Conservation (phyloP, 2,888 invertebrate species). For the Drosophila mettleri region DNA sequence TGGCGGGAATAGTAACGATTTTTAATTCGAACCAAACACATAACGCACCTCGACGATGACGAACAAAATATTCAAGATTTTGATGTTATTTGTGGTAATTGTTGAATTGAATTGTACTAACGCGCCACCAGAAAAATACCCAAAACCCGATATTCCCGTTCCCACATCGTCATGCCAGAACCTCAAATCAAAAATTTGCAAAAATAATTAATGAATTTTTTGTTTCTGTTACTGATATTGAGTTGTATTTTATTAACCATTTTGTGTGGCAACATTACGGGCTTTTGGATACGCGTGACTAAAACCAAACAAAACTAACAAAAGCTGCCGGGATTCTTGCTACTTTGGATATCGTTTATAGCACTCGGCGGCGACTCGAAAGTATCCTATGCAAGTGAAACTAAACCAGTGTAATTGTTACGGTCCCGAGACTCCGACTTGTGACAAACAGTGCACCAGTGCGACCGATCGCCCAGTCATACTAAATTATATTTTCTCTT, state of each 20-base stretch:
- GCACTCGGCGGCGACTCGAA: constrained; percentile 62
- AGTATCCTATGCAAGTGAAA: constrained; percentile 77
- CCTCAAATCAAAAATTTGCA: constrained; percentile 29
- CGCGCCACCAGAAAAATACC: constrained; percentile 28
- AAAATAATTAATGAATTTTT: constrained; percentile 22
- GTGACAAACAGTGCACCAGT: constrained; percentile 54
- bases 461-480: constrained; percentile 20
- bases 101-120: constrained; percentile 53
- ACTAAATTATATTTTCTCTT: constrained; percentile 23
- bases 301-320: constrained; percentile 56
- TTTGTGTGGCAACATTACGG: constrained; percentile 61
- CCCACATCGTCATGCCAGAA: constrained; percentile 28
- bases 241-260: constrained; percentile 65
- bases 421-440: constrained; percentile 43
- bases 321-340: constrained; percentile 73
- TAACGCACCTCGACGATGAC: constrained; percentile 78
- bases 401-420: constrained; percentile 56
- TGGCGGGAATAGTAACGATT: constrained; percentile 82
- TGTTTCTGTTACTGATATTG: constrained; percentile 55
- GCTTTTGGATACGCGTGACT: constrained; percentile 56
- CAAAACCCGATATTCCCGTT: constrained; percentile 27
- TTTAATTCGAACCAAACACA: constrained; percentile 79
- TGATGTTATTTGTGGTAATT: constrained; percentile 84
- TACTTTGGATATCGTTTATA: constrained; percentile 75
- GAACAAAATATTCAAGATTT: constrained; percentile 81